Percentiles rank a stretch among this genome's conserved stretches.
These are phyloP conservation scores for Telenomus remus DNA, from an alignment of 1,140 invertebrate genomes.

Conservation along the genomic window DNA sequence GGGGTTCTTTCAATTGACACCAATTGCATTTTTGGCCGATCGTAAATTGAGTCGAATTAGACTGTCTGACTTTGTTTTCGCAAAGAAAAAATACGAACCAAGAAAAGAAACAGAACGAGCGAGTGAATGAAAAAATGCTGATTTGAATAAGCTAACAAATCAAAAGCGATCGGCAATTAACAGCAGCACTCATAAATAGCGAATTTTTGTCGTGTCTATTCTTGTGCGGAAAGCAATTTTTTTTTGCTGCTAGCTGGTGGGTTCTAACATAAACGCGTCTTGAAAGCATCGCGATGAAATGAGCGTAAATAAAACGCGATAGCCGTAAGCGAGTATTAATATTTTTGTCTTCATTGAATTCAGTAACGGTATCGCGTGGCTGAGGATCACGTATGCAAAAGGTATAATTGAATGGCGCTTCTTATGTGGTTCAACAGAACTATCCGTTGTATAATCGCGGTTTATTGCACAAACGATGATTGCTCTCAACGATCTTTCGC, in stretches of 20 bases:
- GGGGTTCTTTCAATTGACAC: conserved; percentile 25
- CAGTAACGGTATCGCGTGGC: conserved; percentile 26
- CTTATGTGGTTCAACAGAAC: conserved; percentile 26
- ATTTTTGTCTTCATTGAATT: conserved; percentile 23
- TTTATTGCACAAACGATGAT: conserved; percentile 10
- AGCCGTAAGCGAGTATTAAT: conserved; percentile 19
- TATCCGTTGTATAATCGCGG: conserved; percentile 28
- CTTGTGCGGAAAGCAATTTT: too few species aligned
- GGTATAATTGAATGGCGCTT: conserved; percentile 28
- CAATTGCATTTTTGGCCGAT: conserved; percentile 42
- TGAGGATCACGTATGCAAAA: conserved; percentile 15
- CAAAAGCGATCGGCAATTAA: too few species aligned
- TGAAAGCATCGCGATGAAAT: background rate
- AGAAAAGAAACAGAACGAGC: too few species aligned
- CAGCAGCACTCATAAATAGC: too few species aligned
- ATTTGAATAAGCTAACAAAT: too few species aligned
- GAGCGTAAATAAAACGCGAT: conserved; percentile 7
- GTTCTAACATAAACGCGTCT: too few species aligned
- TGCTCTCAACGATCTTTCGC: conserved; percentile 15
- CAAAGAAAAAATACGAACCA: too few species aligned
- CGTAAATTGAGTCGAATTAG: conserved; percentile 45
- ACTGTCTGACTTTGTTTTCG: background rate
- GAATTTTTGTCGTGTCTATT: too few species aligned
- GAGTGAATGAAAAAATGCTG: too few species aligned
- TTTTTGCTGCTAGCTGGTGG: background rate